Conservation (phyloP, 2,113 vertebrate genomes). For the Mus pahari region DNA sequence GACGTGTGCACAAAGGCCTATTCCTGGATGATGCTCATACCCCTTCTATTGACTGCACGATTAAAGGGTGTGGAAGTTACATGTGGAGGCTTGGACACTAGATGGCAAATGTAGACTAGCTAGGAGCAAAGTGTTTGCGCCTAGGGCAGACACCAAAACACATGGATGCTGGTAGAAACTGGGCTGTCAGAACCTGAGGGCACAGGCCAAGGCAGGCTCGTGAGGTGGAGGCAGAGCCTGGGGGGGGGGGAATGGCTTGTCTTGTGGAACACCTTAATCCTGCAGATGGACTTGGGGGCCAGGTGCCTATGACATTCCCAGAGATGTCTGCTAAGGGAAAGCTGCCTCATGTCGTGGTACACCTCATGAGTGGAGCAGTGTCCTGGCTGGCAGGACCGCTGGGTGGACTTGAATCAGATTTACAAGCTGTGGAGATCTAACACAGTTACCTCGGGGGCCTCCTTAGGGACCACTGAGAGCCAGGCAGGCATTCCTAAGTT, state of each 20-base stretch:
- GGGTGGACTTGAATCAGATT: not conserved
- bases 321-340: not conserved
- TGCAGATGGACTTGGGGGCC: not conserved
- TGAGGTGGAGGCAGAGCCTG: not conserved
- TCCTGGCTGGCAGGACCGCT: fast-evolving
- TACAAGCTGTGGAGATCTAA: not conserved
- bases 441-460: not conserved
- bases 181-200: not conserved
- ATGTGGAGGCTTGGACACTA: not conserved
- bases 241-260: fast-evolving
- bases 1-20: fast-evolving
- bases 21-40: no score
- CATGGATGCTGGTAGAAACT: fast-evolving
- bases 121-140: fast-evolving
- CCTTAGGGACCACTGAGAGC: not conserved
- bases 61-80: not conserved
- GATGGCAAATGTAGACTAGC: not conserved
- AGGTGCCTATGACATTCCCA: not conserved
- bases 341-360: not conserved
- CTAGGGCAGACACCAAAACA: fast-evolving
- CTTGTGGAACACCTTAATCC: not conserved
- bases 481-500: not conserved
- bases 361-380: not conserved
- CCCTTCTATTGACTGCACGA: not conserved
- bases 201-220: not conserved